Base-by-base conservation (phyloP, 2,888 invertebrate genomes). In the Hetaerina titia region DNA sequence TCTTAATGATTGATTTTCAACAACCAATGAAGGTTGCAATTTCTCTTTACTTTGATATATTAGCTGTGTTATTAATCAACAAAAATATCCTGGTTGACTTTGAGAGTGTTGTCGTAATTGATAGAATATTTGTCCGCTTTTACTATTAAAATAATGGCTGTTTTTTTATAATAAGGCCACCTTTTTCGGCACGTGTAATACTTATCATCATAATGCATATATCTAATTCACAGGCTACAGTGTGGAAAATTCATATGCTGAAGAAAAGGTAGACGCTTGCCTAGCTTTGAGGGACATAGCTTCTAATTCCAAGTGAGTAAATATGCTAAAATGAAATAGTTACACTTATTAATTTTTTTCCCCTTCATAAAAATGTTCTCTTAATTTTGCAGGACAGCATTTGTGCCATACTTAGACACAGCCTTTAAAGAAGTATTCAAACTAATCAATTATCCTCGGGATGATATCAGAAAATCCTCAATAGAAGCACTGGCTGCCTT, bases 261-360 rank as follows among this genome's bases (percentile, higher is more conserved):
- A 98, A 96, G 98, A 98, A 96, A 98, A 98, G 96, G 98, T 98
- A 96, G 98, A 98, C 96, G 98, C 98, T 5, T 98, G 98, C 96
- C 96, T 97, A 95, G 98, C 98, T 2, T 96, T 98, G 19, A 97
- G 98, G 95, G 98, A 98, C 96, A 97, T 98, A 89, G 98, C 98
- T 60, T 96, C 97, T 95, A 97, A 98, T 96, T 97, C 98, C 88
- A 98, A 98, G 98, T 98, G 96, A 96, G 96, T 95, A 74, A 94
- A 95, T 94, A 9, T 25, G 81, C 74, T 60, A 22, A 15, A 58
- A 69, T 13, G 9, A 60, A 58, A 90, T 95, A 58, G 89, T 87
- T 95, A 4, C 90, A 17, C 19, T 89, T 45, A 45, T n/a, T 45
- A 89, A 25, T 89, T 64, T 9, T 95, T 94, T 94, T 95, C 25